Conservation (phyloP, 2,113 vertebrate species). For the Upupa epops region DNA sequence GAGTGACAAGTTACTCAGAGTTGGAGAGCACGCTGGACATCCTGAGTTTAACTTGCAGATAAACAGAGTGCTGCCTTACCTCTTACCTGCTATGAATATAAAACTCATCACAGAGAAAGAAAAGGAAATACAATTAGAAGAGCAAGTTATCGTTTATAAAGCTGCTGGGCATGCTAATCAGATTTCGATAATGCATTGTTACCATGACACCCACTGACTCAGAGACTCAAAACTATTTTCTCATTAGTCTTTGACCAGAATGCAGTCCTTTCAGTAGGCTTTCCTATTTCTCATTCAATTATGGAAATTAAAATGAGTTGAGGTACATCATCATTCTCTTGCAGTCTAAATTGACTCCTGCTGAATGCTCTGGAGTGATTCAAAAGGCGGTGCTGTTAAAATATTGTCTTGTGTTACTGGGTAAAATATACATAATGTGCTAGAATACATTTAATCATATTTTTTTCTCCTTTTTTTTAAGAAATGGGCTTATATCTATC, state of each 20-base stretch:
- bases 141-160: slow-evolving; percentile 47
- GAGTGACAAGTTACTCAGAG: background rate
- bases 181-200: slow-evolving; percentile 75
- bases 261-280: slow-evolving; percentile 71
- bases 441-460: slow-evolving; percentile 17
- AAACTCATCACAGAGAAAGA: slow-evolving; percentile 46
- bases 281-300: slow-evolving; percentile 72
- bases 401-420: slow-evolving; percentile 25
- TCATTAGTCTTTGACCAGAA: slow-evolving; percentile 78
- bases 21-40: background rate
- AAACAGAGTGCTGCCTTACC: slow-evolving; percentile 12
- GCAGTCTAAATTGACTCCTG: slow-evolving; percentile 62
- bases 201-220: slow-evolving; percentile 75
- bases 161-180: slow-evolving; percentile 74
- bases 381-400: slow-evolving; percentile 10
- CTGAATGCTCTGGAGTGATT: slow-evolving; percentile 49
- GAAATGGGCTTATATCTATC: background rate
- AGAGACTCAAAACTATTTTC: slow-evolving; percentile 67
- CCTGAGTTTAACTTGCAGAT: background rate
- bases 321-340: slow-evolving; percentile 71
- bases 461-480: background rate
- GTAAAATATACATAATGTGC: background rate
- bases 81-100: slow-evolving; percentile 22
- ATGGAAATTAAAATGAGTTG: slow-evolving; percentile 74
- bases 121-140: slow-evolving; percentile 64